phyloP scores from a whole-genome alignment of 2,888 invertebrate genomes.

The Acleris sparsana region DNA sequence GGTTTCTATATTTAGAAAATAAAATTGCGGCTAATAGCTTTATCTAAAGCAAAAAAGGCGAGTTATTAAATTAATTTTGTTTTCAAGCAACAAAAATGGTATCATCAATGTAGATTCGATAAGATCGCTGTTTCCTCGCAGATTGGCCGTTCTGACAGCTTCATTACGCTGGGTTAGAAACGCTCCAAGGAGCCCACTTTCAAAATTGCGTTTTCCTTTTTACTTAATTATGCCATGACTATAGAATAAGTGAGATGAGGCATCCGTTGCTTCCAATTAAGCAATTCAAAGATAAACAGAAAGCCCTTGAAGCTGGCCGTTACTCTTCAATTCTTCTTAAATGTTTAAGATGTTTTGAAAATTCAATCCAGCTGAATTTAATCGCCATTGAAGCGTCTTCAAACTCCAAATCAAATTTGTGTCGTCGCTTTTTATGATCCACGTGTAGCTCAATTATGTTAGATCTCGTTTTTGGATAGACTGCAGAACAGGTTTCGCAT shows the following conservation, averaged over 20 bases:
- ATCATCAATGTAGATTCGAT: slow-evolving; percentile 41
- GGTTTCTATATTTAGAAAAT: slow-evolving; percentile 16
- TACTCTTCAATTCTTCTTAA: slow-evolving; percentile 46
- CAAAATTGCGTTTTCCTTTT: too few species aligned
- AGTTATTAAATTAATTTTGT: slow-evolving; percentile 37
- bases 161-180: slow-evolving; percentile 60
- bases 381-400: slow-evolving; percentile 19
- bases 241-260: too few species aligned
- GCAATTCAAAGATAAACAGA: too few species aligned
- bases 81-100: slow-evolving; percentile 43
- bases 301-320: slow-evolving; percentile 49
- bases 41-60: slow-evolving; percentile 12
- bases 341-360: slow-evolving; percentile 29
- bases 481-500: slow-evolving; percentile 3
- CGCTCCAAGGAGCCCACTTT: slow-evolving; percentile 37
- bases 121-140: slow-evolving; percentile 47
- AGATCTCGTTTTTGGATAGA: slow-evolving; percentile 11
- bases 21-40: background rate
- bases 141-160: slow-evolving; percentile 58
- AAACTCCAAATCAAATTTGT: slow-evolving; percentile 1
- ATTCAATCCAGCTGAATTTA: slow-evolving; percentile 36
- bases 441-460: background rate
- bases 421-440: background rate
- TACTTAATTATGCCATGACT: too few species aligned
- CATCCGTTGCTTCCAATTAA: too few species aligned